Evolutionary conservation across 2,888 invertebrate genomes (phyloP).

Genomic region (Dryadula phaetusa): DNA sequence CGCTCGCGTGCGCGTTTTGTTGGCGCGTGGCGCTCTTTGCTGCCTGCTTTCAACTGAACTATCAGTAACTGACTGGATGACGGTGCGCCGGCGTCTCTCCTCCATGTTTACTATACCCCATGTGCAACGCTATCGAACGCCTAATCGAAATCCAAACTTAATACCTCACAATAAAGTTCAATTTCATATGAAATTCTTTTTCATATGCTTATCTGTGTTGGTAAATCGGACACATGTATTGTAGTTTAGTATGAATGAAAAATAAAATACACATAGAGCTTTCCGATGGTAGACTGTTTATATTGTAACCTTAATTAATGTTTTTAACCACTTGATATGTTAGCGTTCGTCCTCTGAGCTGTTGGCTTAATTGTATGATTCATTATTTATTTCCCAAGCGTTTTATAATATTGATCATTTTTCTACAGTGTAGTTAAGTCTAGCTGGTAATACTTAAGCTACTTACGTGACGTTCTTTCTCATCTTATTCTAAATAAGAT

Average conservation of each 20-base stretch:
- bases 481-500: conserved; percentile 22
- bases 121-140: conserved; percentile 69
- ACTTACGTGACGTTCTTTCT: conserved; percentile 6
- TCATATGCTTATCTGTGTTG: conserved; percentile 71
- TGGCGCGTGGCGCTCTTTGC: conserved; percentile 69
- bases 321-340: conserved; percentile 65
- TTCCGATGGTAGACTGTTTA: conserved; percentile 73
- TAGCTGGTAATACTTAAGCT: conserved; percentile 19
- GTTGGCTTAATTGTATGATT: conserved; percentile 59
- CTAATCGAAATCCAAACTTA: conserved; percentile 56
- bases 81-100: conserved; percentile 68
- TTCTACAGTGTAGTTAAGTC: conserved; percentile 29
- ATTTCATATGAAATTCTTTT: conserved; percentile 46
- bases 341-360: conserved; percentile 59
- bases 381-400: conserved; percentile 51
- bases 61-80: conserved; percentile 62
- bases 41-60: conserved; percentile 66
- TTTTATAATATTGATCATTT: conserved; percentile 15
- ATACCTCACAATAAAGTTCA: background rate
- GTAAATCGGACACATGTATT: conserved; percentile 78
- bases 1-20: conserved; percentile 64
- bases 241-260: conserved; percentile 81
- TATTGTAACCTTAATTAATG: conserved; percentile 81
- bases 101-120: conserved; percentile 78
- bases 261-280: conserved; percentile 77